phyloP scores from a whole-genome alignment of 2,797 vertebrate species.

The Sebastes minor region DNA sequence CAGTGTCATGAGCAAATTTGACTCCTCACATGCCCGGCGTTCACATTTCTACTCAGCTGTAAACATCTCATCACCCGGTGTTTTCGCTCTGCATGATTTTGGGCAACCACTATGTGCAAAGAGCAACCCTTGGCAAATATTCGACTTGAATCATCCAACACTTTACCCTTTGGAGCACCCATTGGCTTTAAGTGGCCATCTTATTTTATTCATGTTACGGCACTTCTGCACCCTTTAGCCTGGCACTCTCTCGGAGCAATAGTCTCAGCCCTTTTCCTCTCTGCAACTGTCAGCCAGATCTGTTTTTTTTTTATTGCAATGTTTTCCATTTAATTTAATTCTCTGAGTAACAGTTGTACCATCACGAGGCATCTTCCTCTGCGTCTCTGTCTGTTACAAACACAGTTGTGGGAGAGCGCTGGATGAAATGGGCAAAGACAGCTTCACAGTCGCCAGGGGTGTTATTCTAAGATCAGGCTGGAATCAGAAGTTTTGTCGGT shows the following conservation, averaged over 20 bases:
- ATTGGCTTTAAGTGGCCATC: conserved; percentile 60
- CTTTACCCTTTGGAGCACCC: conserved; percentile 58
- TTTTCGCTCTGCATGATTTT: conserved; percentile 37
- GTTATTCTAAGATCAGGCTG: conserved; percentile 78
- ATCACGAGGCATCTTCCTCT: conserved; percentile 65
- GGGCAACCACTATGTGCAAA: conserved; percentile 53
- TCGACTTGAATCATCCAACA: conserved; percentile 52
- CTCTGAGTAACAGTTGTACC: conserved; percentile 64
- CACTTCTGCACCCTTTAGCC: conserved; percentile 42
- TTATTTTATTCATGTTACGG: conserved; percentile 62
- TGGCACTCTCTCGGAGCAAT: conserved; percentile 44
- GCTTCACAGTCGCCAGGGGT: conserved; percentile 75
- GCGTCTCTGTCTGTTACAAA: conserved; percentile 68
- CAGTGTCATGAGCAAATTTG: conserved; percentile 62
- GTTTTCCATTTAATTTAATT: conserved; percentile 58
- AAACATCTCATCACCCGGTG: conserved; percentile 45
- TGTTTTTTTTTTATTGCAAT: conserved; percentile 18
- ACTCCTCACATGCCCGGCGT: conserved; percentile 53
- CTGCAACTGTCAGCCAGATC: conserved; percentile 50
- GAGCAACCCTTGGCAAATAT: conserved; percentile 60
- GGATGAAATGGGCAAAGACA: conserved; percentile 71
- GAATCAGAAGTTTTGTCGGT: conserved; percentile 82
- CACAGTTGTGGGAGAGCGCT: conserved; percentile 54
- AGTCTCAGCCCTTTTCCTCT: conserved; percentile 22
- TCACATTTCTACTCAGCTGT: conserved; percentile 52